A percentile compares a stretch with the other conserved stretches of the same genome.
Conservation (phyloP, 2,113 vertebrate genomes). For the Ifrita kowaldi region DNA sequence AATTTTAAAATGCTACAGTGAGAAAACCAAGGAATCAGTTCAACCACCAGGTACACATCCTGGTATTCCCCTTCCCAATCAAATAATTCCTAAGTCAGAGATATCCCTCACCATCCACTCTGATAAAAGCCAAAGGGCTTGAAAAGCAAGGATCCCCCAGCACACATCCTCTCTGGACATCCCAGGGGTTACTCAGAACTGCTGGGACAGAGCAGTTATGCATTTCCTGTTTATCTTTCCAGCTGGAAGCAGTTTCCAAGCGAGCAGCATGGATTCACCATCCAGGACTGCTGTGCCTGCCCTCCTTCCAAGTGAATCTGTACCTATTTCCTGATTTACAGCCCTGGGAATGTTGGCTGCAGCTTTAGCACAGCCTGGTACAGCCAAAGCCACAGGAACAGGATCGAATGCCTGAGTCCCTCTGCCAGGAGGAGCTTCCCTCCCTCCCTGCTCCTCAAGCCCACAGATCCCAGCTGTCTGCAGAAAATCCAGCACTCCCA, state of each 20-base stretch:
- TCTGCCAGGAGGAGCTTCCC: background rate
- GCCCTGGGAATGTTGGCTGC: background rate
- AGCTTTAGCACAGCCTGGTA: background rate
- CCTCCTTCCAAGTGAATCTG: background rate
- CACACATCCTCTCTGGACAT: background rate
- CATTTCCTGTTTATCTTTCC: constrained; percentile 59
- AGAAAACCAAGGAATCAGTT: background rate
- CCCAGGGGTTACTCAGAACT: background rate
- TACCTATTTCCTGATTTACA: background rate
- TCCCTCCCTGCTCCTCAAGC: background rate
- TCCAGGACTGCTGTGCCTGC: background rate
- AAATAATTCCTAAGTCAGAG: rapidly evolving
- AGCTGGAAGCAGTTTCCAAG: constrained; percentile 13
- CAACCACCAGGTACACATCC: background rate
- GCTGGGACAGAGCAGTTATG: constrained; percentile 4
- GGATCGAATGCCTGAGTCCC: background rate
- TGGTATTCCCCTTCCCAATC: background rate
- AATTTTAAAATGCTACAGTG: background rate
- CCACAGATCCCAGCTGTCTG: background rate
- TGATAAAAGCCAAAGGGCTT: background rate
- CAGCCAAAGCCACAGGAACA: background rate
- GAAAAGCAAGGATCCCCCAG: background rate
- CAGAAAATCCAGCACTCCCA: background rate
- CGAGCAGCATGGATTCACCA: background rate
- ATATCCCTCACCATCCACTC: background rate